phyloP scores from a whole-genome alignment of 2,113 vertebrate genomes.

The Tyrannus savana region DNA sequence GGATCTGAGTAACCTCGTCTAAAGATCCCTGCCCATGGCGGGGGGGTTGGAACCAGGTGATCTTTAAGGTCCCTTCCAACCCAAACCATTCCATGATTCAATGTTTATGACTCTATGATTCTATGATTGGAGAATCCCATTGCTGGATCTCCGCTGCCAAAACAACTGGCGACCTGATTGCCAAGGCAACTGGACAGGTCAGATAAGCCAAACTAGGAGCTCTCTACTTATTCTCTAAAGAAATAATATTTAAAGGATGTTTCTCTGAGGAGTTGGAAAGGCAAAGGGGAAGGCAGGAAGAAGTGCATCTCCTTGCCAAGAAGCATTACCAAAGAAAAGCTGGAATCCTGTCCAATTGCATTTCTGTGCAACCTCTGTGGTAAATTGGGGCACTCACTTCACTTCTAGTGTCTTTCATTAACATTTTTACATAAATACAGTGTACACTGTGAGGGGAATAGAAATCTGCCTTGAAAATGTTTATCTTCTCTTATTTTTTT shows the following conservation, averaged over 20 bases:
- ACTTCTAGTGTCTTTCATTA: background rate
- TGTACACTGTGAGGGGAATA: background rate
- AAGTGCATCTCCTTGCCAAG: background rate
- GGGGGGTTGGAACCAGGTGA: no score
- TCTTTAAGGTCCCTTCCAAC: background rate
- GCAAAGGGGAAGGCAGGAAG: background rate
- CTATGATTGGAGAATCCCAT: background rate
- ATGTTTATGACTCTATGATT: background rate
- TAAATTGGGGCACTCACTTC: background rate
- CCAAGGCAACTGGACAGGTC: background rate
- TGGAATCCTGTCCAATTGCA: background rate
- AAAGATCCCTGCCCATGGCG: background rate
- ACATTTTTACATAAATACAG: background rate
- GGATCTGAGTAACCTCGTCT: background rate
- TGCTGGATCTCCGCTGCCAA: background rate
- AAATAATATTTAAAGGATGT: background rate
- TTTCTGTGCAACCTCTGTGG: background rate
- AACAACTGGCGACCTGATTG: no score
- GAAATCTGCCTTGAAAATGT: background rate
- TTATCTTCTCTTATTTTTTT: background rate
- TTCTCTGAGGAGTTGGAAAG: background rate
- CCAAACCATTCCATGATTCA: background rate
- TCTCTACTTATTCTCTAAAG: background rate
- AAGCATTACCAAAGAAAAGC: no score
- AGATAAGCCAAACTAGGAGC: background rate